Conservation (phyloP, 2,888 invertebrate genomes). For the Polydrusus pterygomalis region DNA sequence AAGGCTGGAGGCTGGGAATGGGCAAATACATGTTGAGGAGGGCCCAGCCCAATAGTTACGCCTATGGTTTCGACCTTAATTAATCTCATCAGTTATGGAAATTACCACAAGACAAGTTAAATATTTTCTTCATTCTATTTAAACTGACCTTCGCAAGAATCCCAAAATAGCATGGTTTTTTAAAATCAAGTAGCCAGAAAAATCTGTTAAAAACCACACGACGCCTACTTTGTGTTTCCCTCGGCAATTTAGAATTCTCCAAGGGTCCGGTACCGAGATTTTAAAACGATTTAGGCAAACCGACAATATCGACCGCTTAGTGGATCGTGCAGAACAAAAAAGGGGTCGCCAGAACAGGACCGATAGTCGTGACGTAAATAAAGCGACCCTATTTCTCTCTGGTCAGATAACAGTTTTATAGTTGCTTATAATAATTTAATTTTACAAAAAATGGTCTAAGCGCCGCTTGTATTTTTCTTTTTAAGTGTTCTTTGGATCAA, state of each 20-base stretch:
- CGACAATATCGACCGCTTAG: constrained; percentile 13
- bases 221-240: constrained; percentile 10
- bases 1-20: no score
- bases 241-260: constrained; percentile 5
- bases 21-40: no score
- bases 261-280: constrained; percentile 13
- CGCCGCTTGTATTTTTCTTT: no score
- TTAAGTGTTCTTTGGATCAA: no score
- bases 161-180: background rate
- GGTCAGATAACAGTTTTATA: background rate
- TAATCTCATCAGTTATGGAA: no score
- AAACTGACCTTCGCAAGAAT: no score
- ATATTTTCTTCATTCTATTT: no score
- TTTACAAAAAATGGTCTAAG: no score
- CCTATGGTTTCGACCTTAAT: no score
- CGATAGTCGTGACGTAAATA: constrained; percentile 6
- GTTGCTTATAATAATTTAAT: no score
- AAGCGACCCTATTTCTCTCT: constrained; percentile 1
- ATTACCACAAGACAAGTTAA: no score
- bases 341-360: background rate
- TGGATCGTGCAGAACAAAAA: constrained; percentile 9
- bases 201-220: constrained; percentile 14
- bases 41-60: no score
- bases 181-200: constrained; percentile 4
- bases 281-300: constrained; percentile 24